Evolutionary conservation across 64 coral and sea anemone species (phyloP), one percentile per base, ranked within the genome.

Genomic region (Anthopleura sola): DNA sequence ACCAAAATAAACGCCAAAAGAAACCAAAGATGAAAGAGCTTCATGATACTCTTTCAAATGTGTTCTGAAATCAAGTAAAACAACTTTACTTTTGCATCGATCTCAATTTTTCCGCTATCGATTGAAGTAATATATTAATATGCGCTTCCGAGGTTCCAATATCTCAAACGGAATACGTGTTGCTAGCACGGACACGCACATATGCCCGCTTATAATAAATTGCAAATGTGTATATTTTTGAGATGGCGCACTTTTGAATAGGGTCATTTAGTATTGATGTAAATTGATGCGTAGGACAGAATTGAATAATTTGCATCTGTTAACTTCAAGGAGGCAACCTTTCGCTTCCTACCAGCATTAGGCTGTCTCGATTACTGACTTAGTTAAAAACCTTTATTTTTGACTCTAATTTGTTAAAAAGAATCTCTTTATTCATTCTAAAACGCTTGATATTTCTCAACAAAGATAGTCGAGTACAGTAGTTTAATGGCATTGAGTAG

Each of bases 1-100:
- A 83, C 82, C 82, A 83, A 83, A 83, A 83, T 2, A 83, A 55
- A 29, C 82, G 55, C 82, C 50, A 83, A 83, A 53, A 83, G 36
- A 55, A 83, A 32, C n/a, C 36, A 13, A 83, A 83, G 19, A 37
- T 11, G 82, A 83, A 55, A 83, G 55, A 83, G 49, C 55, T 49
- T 21, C 82, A 83, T 55, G 5, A 19, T 55, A 83, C 55, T 83
- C 23, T 83, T 49, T 56, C 55, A 60, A 55, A 83, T 71, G 29
- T 36, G 33, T 71, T 71, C 66, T 71, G 66, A 71, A 71, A 71
- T 71, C 33, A 71, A 68, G 11, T n/a, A 71, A 29, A 15, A 71
- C 7, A 33, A 2, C 29, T 13, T 71, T 71, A 71, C 9, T 32
- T 9, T 71, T 29, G 66, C 29, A 71, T 71, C 66, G 66, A 71